These are phyloP conservation scores for Gyps fulvus DNA, from an alignment of 2,113 vertebrate genomes.

Conservation along the genomic window DNA sequence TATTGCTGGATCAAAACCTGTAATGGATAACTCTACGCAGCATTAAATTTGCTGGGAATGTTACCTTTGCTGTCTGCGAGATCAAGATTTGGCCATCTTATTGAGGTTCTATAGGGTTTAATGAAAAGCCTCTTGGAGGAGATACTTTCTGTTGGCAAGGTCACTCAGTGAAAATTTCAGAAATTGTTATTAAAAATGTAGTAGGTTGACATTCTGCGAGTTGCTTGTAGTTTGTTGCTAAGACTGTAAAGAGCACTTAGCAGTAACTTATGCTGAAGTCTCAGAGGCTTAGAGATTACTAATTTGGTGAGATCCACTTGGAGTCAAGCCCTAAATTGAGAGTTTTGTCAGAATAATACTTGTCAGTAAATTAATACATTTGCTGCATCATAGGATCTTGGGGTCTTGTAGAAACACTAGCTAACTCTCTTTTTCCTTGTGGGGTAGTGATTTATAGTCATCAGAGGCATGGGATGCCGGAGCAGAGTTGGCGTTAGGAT, in stretches of 20 bases:
- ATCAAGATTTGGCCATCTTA: not conserved
- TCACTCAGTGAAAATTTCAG: not conserved
- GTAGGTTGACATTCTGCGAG: not conserved
- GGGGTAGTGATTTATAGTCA: not conserved
- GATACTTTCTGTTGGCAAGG: not conserved
- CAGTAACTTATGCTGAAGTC: not conserved
- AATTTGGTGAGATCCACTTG: not conserved
- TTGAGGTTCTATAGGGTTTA: not conserved
- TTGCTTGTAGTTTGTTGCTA: not conserved
- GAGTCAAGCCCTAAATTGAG: not conserved
- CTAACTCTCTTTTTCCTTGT: not conserved
- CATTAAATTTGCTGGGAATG: not conserved
- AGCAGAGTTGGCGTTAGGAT: not conserved
- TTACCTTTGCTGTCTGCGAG: not conserved
- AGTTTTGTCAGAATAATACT: not conserved
- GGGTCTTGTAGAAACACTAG: not conserved
- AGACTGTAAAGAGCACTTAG: not conserved
- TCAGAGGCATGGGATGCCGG: not conserved
- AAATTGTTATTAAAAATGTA: not conserved
- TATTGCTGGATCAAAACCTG: not conserved
- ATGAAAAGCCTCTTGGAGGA: not conserved
- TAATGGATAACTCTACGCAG: accelerated
- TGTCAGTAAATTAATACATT: not conserved
- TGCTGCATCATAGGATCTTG: not conserved
- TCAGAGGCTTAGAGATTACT: not conserved